Evolutionary conservation across 2,888 invertebrate genomes (phyloP).

Genomic region (Lithophane socia): DNA sequence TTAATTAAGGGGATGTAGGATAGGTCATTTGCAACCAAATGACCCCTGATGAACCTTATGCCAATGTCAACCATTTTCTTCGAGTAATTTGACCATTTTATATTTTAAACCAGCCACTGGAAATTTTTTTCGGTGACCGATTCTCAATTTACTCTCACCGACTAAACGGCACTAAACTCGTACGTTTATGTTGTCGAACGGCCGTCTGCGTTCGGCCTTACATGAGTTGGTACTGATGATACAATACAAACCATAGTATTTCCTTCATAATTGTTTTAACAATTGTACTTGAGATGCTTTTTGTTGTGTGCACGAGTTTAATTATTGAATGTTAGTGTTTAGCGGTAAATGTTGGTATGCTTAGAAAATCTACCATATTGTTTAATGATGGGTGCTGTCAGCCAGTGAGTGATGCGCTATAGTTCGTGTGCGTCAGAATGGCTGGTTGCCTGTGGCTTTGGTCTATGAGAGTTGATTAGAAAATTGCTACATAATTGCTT

Average conservation of each 20-base stretch:
- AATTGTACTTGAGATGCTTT: slow-evolving; percentile 25
- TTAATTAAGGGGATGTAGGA: too few relatives aligned
- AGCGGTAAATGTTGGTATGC: slow-evolving; percentile 19
- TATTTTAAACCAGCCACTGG: background rate
- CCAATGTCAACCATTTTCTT: too few relatives aligned
- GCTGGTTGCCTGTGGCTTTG: too few relatives aligned
- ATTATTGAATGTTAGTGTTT: slow-evolving; percentile 26
- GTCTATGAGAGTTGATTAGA: too few relatives aligned
- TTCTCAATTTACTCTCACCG: background rate
- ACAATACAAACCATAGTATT: slow-evolving; percentile 43
- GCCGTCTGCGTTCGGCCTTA: slow-evolving; percentile 15
- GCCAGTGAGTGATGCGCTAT: background rate
- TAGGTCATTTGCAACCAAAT: too few relatives aligned
- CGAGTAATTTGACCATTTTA: too few relatives aligned
- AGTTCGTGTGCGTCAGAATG: too few relatives aligned
- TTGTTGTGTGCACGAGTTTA: slow-evolving; percentile 24
- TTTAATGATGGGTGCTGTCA: background rate
- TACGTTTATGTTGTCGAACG: background rate
- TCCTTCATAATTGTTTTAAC: slow-evolving; percentile 49
- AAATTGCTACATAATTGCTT: too few relatives aligned
- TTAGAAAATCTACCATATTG: slow-evolving; percentile 28
- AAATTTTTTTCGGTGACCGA: background rate
- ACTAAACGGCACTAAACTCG: background rate
- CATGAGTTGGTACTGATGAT: slow-evolving; percentile 26
- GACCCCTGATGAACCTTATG: too few relatives aligned